These are phyloP conservation scores for Stictocephala bisonia DNA, from an alignment of 2,888 invertebrate species.

Conservation along the genomic window DNA sequence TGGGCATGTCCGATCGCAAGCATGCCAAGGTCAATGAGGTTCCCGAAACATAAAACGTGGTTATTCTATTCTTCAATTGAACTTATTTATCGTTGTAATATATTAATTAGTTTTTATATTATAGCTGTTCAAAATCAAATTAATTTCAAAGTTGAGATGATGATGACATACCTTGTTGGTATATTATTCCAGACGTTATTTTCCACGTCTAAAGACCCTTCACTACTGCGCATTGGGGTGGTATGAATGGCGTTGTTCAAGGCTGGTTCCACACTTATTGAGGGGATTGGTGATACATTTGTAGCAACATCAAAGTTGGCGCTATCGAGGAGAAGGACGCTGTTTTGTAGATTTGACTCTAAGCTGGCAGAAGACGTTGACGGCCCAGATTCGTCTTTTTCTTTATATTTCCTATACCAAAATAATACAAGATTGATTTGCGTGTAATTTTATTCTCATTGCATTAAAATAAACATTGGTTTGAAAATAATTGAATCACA, in stretches of 20 bases:
- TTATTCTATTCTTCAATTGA: too few relatives aligned
- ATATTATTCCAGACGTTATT: not conserved
- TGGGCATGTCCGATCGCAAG: too few relatives aligned
- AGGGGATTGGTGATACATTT: not conserved
- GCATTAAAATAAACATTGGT: not conserved
- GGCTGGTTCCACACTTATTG: not conserved
- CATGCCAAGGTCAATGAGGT: too few relatives aligned
- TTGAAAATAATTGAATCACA: not conserved
- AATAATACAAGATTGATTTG: not conserved
- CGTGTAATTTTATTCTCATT: not conserved
- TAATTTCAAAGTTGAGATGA: not conserved
- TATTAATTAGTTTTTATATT: too few relatives aligned
- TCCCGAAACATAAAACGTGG: too few relatives aligned
- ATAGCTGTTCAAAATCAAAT: not conserved
- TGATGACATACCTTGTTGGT: not conserved
- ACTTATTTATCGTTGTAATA: too few relatives aligned
- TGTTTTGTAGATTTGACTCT: not conserved
- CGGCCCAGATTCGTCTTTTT: not conserved
- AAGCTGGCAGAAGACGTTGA: not conserved
- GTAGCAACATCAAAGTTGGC: not conserved
- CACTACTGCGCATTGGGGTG: not conserved
- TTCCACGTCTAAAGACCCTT: not conserved
- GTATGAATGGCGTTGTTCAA: not conserved
- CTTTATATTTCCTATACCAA: too few relatives aligned
- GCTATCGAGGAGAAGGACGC: not conserved